These are phyloP conservation scores for Neocrepidodera transversa DNA, from an alignment of 2,888 invertebrate genomes.

Conservation along the genomic window DNA sequence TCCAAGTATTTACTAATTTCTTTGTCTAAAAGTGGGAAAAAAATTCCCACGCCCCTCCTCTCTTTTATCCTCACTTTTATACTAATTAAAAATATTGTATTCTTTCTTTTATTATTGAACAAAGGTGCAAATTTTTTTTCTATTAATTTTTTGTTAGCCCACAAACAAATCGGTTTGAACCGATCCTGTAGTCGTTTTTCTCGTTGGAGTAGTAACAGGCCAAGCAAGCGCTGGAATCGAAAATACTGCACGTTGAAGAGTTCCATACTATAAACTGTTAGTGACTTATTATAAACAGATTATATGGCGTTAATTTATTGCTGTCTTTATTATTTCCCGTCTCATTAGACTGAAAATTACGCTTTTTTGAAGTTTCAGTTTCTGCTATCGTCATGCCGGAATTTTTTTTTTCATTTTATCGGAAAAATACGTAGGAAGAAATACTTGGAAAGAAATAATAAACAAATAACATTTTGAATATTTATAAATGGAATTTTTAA, in stretches of 20 bases:
- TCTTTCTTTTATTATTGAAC: no score
- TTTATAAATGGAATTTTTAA: no score
- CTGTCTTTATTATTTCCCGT: conserved; percentile 52
- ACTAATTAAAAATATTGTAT: no score
- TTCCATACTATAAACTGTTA: conserved; percentile 53
- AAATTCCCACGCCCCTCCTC: no score
- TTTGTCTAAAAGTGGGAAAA: no score
- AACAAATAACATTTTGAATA: no score
- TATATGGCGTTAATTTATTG: conserved; percentile 52
- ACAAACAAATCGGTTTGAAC: no score
- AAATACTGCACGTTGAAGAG: conserved; percentile 42
- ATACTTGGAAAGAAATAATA: conserved; percentile 21
- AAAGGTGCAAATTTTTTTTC: no score
- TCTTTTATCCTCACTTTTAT: no score
- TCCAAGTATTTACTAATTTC: no score
- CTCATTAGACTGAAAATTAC: conserved; percentile 42
- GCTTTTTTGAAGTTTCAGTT: conserved; percentile 36
- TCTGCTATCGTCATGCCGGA: conserved; percentile 14
- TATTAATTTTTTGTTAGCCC: no score
- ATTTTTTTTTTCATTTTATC: conserved; percentile 28
- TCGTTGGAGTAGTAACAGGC: background rate
- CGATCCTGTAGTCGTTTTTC: conserved; percentile 10
- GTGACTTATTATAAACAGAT: conserved; percentile 56
- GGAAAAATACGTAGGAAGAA: conserved; percentile 12
- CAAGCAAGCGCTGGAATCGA: conserved; percentile 14